phyloP scores from a whole-genome alignment of 2,113 vertebrate genomes.

The Pelmatolapia mariae region DNA sequence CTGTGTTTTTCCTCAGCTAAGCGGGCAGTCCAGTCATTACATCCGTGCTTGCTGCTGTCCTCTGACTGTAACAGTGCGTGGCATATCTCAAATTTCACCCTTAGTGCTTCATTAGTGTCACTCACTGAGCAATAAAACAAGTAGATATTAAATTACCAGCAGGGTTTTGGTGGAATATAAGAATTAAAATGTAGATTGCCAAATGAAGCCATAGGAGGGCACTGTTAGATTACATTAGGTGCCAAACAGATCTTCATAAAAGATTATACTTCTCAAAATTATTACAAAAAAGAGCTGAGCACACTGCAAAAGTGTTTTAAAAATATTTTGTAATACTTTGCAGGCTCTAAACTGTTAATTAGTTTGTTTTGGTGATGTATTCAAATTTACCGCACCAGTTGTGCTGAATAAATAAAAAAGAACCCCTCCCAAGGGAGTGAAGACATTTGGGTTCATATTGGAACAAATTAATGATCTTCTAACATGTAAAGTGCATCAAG shows the following conservation, averaged over 20 bases:
- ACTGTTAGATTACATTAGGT: slow-evolving; percentile 56
- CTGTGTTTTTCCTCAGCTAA: background rate
- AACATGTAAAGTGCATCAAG: background rate
- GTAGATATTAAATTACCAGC: slow-evolving; percentile 32
- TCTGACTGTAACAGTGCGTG: background rate
- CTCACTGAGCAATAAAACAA: slow-evolving; percentile 3
- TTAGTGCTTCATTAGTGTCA: slow-evolving; percentile 33
- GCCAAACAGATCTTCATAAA: background rate
- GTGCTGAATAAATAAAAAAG: background rate
- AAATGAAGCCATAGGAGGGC: slow-evolving; percentile 62
- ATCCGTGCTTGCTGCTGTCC: background rate
- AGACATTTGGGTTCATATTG: background rate
- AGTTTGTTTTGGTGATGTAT: background rate
- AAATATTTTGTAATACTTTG: background rate
- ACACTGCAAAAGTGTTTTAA: background rate
- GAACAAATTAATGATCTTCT: background rate
- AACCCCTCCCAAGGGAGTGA: background rate
- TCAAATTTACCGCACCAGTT: background rate
- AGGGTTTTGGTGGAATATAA: background rate
- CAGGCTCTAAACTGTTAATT: background rate
- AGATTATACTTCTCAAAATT: background rate
- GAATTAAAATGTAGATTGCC: slow-evolving; percentile 34
- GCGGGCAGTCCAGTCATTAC: background rate
- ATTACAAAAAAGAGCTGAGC: background rate
- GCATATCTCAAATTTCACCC: background rate